phyloP scores from a whole-genome alignment of 23 tunicate species.

The Botrylloides violaceus region DNA sequence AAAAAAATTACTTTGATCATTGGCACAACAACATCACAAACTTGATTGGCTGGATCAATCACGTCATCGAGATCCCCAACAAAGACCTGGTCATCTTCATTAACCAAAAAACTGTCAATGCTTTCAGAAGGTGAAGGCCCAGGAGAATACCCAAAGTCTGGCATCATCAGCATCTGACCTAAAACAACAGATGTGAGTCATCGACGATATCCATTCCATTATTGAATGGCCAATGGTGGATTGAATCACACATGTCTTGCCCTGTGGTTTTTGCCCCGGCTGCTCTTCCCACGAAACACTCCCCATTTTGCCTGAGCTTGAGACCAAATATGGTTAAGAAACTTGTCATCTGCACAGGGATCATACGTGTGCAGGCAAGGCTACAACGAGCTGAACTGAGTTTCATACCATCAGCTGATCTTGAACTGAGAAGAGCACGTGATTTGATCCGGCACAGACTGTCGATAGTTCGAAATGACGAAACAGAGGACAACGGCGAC shows the following conservation, averaged over 20 bases:
- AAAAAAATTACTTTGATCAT: no score
- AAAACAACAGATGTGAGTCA: no score
- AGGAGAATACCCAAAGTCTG: conserved; percentile 46
- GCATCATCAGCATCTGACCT: conserved; percentile 19
- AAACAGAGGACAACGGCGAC: conserved; percentile 27
- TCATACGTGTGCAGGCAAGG: not conserved
- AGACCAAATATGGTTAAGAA: no score
- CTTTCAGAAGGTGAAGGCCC: conserved; percentile 44
- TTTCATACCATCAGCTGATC: not conserved
- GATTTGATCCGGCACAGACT: conserved; percentile 8
- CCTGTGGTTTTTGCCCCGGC: no score
- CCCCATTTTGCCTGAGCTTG: no score
- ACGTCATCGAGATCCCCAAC: not conserved
- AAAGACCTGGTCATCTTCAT: not conserved
- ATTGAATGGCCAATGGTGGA: no score
- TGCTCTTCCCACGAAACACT: no score
- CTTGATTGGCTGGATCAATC: not conserved
- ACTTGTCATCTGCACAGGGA: no score
- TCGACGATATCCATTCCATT: no score
- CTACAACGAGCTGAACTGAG: not conserved
- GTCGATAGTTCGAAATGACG: conserved; percentile 14
- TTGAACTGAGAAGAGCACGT: not conserved
- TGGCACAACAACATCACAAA: no score
- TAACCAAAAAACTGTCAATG: not conserved
- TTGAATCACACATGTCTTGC: no score